Base-by-base conservation (phyloP, 2,888 invertebrate species). In the Aromia moschata region DNA sequence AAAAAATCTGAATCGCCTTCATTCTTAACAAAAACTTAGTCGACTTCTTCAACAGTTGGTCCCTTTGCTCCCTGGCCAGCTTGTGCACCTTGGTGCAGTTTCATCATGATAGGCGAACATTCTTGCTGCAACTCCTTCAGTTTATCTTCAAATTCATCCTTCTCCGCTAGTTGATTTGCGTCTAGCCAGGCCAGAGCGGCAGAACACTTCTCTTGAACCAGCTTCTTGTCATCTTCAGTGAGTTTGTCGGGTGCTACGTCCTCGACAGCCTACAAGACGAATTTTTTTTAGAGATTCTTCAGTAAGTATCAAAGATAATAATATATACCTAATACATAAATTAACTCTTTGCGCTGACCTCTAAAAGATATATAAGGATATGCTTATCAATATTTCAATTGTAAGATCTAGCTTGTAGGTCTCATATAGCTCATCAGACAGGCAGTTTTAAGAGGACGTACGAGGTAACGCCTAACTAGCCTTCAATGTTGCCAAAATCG, bases 141-240 rank as follows among this genome's bases (percentile, higher is more conserved):
- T 71, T 89, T 91, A 67, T 89, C 85, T 49, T 94, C 92, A 67
- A 89, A 88, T 68, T 94, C 93, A 5, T 88, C 87, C 70, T 89
- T 89, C 49, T 90, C 89, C 3, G 94, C 94, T 40, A 92, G 81
- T 1, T 87, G 85, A 75, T 94, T 93, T 15, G 82, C 80, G 70
- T 96, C 96, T 31, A 96, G 80, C 95, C 95, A 96, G 9, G 84
- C 81, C 56, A 94, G 83, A 56, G 90, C 88, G 10, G 87, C 86
- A 15, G 85, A 82, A 74, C 92, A 92, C 75, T 90, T 90, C 11
- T 86, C 85, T 3, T 84, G 77, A 0, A 93, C 90, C 10, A 83
- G 77, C 44, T 86, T 85, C 72, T 90, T 90, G 74, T 96, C 96
- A 0, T 82, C 81, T 0, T 88, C 87, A 16, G 86, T 84, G 2